Base-by-base conservation (phyloP, 2,888 invertebrate species). In the Microplitis manilae region DNA sequence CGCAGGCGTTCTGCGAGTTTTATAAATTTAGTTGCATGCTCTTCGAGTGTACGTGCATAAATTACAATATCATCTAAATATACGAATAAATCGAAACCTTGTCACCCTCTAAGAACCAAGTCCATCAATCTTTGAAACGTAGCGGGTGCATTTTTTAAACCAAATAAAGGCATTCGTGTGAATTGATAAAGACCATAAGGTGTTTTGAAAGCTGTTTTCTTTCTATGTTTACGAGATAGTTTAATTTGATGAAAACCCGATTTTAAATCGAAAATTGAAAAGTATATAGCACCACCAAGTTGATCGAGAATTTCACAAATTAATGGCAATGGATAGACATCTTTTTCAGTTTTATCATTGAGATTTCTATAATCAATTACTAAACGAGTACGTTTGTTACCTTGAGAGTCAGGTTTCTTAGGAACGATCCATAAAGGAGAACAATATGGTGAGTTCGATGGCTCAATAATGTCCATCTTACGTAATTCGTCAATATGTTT, bases 51-150 rank as follows among this genome's bases (percentile, higher is more conserved):
- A 62, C 9, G 2, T 15, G 72, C 38, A 62, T 39, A 72, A 39
- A 64, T 40, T n/a, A 72, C 62, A 8, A 72, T 62, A 39, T 62
- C 72, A 9, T 72, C 72, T 15, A 40, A 61, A 39, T 72, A 72
- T 6, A 72, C 72, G 15, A 62, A 40, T n/a, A 39, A 13, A 2
- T 30, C 15, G 6, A 2, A 62, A 2, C 62, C 62, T 9, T 20
- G 13, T 62, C 40, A 20, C 1, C 72, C 72, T 2, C 13, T n/a
- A n/a, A 68, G 40, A n/a, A 76, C 74, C 2, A 61, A 40, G 15
- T 78, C 70, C 76, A 73, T 73, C 2, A 79, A 8, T 0, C 77
- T 38, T 59, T 77, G 77, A 17, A 79, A 79, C 0, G 74, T 77
- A 6, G 73, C 69, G 1, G 77, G 74, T 9, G 77, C 73, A 39